Conservation (phyloP, 2,113 vertebrate genomes). For the Ranitomeya variabilis region DNA sequence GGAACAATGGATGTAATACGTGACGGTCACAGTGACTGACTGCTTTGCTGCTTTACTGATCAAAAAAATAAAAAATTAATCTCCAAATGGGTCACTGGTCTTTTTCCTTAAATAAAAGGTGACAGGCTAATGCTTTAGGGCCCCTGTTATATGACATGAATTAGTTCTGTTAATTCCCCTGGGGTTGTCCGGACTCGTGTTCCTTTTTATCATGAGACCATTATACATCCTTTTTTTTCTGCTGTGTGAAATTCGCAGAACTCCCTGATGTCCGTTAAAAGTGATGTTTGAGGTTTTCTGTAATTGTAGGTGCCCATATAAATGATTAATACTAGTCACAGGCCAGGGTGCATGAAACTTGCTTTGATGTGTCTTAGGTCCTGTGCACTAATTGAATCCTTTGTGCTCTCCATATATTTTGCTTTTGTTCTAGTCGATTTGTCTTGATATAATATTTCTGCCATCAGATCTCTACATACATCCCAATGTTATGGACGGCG, state of each 20-base stretch:
- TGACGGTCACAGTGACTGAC: neutral
- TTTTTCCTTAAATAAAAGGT: constrained; percentile 38
- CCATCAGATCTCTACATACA: constrained; percentile 86
- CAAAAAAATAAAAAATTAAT: neutral
- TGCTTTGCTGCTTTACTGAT: neutral
- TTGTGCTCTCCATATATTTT: neutral
- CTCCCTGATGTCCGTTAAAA: neutral
- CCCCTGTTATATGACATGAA: neutral
- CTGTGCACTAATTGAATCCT: neutral
- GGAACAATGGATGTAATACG: neutral
- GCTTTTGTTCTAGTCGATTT: constrained; percentile 8
- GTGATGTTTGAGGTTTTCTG: neutral
- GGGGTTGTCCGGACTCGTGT: neutral
- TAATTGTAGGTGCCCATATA: constrained; percentile 1
- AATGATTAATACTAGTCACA: constrained; percentile 11
- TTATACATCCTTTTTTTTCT: constrained; percentile 20
- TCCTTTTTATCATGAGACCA: neutral
- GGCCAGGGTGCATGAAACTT: neutral
- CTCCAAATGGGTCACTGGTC: constrained; percentile 21
- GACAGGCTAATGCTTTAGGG: constrained; percentile 35
- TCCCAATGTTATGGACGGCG: constrained; percentile 76
- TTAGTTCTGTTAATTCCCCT: constrained; percentile 15
- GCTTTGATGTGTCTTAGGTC: neutral
- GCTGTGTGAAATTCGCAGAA: neutral
- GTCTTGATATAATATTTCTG: constrained; percentile 19